Percentiles rank a stretch among this genome's conserved stretches.
These are phyloP conservation scores for Melospiza georgiana DNA, from an alignment of 2,113 vertebrate species.

Conservation along the genomic window DNA sequence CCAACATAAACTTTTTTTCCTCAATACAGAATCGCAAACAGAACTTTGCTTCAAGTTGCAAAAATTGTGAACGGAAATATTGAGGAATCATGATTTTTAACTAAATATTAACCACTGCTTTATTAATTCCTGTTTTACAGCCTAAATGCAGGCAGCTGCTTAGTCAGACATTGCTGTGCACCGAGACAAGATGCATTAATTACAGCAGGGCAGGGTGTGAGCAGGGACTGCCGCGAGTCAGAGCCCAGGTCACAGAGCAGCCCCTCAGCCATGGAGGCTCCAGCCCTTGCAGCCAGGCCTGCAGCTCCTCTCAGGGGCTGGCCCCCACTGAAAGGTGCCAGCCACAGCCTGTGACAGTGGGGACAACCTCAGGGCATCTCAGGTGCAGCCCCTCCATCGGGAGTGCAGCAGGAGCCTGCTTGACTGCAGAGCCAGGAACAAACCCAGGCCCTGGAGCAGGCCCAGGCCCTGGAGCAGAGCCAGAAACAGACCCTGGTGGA, in stretches of 20 bases:
- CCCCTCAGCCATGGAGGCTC: rapidly evolving
- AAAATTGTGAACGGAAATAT: not conserved
- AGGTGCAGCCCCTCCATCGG: not conserved
- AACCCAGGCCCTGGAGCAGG: too few species aligned
- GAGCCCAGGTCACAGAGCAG: not conserved
- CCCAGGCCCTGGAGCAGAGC: not conserved
- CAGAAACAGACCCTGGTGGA: not conserved
- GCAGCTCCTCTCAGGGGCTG: not conserved
- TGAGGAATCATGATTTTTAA: not conserved
- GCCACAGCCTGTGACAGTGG: not conserved
- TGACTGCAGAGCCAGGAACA: not conserved
- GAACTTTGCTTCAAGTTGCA: not conserved
- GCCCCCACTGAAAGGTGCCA: too few species aligned
- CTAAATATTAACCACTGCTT: not conserved
- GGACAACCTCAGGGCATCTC: not conserved
- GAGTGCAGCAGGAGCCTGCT: rapidly evolving
- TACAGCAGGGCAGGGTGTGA: not conserved
- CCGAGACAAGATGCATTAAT: rapidly evolving
- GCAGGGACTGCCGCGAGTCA: not conserved
- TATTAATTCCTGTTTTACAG: not conserved
- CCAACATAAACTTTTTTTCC: not conserved
- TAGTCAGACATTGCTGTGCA: not conserved
- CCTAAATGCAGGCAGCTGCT: not conserved
- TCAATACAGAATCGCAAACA: not conserved
- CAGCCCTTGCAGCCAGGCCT: not conserved